These are phyloP conservation scores for Pyrrhia umbra DNA, from an alignment of 2,888 invertebrate genomes.

Conservation along the genomic window DNA sequence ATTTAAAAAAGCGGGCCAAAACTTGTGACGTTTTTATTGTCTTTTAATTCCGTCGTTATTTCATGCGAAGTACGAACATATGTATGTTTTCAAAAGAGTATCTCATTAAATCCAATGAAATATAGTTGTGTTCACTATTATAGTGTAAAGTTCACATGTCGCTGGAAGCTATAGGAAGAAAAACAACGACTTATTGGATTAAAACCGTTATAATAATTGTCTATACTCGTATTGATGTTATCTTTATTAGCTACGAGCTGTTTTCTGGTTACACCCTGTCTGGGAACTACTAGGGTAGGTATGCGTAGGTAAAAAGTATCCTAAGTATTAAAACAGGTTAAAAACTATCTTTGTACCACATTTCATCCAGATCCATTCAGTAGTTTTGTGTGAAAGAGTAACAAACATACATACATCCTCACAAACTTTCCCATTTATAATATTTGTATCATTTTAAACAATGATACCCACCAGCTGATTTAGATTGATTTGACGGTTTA, in stretches of 20 bases:
- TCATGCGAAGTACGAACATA: not conserved
- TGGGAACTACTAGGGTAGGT: too few relatives aligned
- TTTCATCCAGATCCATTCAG: too few relatives aligned
- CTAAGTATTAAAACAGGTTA: too few relatives aligned
- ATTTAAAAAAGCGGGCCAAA: not conserved
- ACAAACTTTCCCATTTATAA: too few relatives aligned
- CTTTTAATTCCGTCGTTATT: not conserved
- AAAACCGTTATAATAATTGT: constrained; percentile 18
- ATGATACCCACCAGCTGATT: too few relatives aligned
- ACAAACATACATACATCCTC: too few relatives aligned
- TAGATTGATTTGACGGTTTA: too few relatives aligned
- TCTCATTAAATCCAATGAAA: constrained; percentile 28
- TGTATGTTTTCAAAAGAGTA: constrained; percentile 1
- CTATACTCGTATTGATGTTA: constrained; percentile 1
- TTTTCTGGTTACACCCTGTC: too few relatives aligned
- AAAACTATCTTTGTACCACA: too few relatives aligned
- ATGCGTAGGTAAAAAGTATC: too few relatives aligned
- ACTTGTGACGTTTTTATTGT: not conserved
- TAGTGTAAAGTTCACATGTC: constrained; percentile 38
- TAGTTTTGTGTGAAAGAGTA: too few relatives aligned
- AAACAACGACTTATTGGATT: constrained; percentile 21
- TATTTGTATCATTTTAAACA: too few relatives aligned
- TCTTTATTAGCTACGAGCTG: constrained; percentile 8
- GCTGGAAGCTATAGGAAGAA: constrained; percentile 29
- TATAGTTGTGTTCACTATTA: constrained; percentile 11